A percentile compares a stretch with the other conserved stretches of the same genome.
phyloP scores from a whole-genome alignment of 2,888 invertebrate species.

The Amorpha juglandis region DNA sequence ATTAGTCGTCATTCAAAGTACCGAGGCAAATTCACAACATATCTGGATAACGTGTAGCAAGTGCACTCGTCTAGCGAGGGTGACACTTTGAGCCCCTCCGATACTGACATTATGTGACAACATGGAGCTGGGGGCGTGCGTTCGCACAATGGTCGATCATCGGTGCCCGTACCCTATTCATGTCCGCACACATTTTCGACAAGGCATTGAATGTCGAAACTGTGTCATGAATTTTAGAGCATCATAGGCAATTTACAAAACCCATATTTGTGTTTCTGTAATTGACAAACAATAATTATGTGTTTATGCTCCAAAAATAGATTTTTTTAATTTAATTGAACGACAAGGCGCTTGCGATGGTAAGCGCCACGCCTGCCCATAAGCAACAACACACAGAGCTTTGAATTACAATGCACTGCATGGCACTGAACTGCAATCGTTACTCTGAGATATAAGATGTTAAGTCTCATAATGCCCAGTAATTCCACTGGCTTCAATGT shows the following conservation, averaged over 20 bases:
- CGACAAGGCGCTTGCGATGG: too few species aligned
- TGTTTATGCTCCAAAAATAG: background rate
- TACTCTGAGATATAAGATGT: too few species aligned
- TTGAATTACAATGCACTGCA: too few species aligned
- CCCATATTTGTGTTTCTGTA: background rate
- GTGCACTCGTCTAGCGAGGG: constrained; percentile 76
- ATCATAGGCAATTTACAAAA: background rate
- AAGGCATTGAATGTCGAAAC: constrained; percentile 34
- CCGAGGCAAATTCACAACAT: constrained; percentile 71
- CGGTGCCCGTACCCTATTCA: constrained; percentile 67
- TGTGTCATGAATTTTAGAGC: constrained; percentile 28
- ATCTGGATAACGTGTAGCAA: constrained; percentile 78
- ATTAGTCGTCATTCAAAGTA: constrained; percentile 82
- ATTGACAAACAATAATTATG: background rate
- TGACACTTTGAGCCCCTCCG: constrained; percentile 80
- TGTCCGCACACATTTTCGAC: constrained; percentile 40
- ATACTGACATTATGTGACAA: constrained; percentile 82
- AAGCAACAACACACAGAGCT: too few species aligned
- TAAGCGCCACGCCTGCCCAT: too few species aligned
- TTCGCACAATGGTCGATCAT: constrained; percentile 73
- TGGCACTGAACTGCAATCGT: too few species aligned
- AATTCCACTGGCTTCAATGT: too few species aligned
- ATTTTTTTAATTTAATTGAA: too few species aligned
- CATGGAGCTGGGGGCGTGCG: constrained; percentile 63
- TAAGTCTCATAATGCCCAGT: too few species aligned